phyloP scores from a whole-genome alignment of 2,888 invertebrate genomes.

The Kryphioiulus occultus region DNA sequence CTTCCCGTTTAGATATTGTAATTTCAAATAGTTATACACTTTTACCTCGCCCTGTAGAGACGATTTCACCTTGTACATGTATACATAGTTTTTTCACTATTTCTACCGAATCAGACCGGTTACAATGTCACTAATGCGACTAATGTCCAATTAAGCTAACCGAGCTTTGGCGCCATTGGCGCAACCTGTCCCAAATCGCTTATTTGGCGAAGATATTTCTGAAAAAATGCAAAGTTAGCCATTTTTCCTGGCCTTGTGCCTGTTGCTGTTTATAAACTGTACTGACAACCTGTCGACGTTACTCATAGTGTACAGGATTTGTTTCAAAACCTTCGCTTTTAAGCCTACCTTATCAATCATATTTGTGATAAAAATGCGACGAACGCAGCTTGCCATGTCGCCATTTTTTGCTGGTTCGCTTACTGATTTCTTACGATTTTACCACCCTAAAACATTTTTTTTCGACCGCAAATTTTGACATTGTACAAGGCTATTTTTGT shows the following conservation, averaged over 20 bases:
- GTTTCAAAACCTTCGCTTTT: slow-evolving; percentile 27
- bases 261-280: not conserved
- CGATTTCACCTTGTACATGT: no score
- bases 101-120: not conserved
- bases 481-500: not conserved
- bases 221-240: not conserved
- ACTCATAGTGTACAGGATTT: not conserved
- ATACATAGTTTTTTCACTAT: not conserved
- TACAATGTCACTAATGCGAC: no score
- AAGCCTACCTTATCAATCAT: slow-evolving; percentile 36
- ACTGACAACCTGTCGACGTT: not conserved
- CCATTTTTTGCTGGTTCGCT: not conserved
- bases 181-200: not conserved
- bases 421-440: not conserved
- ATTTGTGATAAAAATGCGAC: not conserved
- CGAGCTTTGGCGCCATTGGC: no score
- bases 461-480: not conserved
- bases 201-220: not conserved
- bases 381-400: not conserved
- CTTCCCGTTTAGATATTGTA: no score
- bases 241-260: not conserved
- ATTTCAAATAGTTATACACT: no score
- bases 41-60: no score
- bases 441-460: not conserved
- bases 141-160: not conserved